Percentiles rank a stretch among this genome's conserved stretches.
phyloP scores from a whole-genome alignment of 2,888 invertebrate genomes.

The Catocala sponsa region DNA sequence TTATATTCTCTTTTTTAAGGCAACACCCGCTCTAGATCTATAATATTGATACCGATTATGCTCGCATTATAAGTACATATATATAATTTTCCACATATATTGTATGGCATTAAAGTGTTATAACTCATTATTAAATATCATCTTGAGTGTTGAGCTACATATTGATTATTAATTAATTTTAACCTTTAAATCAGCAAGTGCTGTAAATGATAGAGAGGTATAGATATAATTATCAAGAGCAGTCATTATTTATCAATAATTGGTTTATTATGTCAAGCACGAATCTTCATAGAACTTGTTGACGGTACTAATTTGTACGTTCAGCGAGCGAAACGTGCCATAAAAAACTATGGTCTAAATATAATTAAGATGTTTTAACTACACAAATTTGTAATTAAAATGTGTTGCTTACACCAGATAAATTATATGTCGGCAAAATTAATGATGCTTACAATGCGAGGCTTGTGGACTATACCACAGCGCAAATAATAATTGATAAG shows the following conservation, averaged over 20 bases:
- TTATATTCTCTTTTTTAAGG: too few species aligned
- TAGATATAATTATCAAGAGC: constrained; percentile 17
- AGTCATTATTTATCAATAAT: constrained; percentile 27
- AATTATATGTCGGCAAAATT: constrained; percentile 50
- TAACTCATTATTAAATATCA: neutral
- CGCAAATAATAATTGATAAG: neutral
- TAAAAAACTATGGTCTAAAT: constrained; percentile 43
- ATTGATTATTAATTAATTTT: constrained; percentile 3
- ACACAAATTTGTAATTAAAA: constrained; percentile 44
- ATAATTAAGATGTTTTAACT: constrained; percentile 45
- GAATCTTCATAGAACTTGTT: constrained; percentile 31
- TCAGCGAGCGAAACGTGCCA: constrained; percentile 44
- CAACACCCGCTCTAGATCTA: too few species aligned
- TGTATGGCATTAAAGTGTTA: neutral
- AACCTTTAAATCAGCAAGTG: constrained; percentile 32
- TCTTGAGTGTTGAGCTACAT: neutral
- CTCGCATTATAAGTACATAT: neutral
- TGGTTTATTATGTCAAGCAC: constrained; percentile 46
- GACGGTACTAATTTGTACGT: constrained; percentile 34
- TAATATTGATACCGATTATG: too few species aligned
- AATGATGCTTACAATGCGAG: constrained; percentile 52
- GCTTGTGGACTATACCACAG: constrained; percentile 28
- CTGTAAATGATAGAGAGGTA: constrained; percentile 21
- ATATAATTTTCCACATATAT: neutral
- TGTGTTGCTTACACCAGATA: constrained; percentile 47